A percentile compares a stretch with the other conserved stretches of the same genome.
phyloP scores from a whole-genome alignment of 2,797 vertebrate genomes.

The Bufotes viridis region DNA sequence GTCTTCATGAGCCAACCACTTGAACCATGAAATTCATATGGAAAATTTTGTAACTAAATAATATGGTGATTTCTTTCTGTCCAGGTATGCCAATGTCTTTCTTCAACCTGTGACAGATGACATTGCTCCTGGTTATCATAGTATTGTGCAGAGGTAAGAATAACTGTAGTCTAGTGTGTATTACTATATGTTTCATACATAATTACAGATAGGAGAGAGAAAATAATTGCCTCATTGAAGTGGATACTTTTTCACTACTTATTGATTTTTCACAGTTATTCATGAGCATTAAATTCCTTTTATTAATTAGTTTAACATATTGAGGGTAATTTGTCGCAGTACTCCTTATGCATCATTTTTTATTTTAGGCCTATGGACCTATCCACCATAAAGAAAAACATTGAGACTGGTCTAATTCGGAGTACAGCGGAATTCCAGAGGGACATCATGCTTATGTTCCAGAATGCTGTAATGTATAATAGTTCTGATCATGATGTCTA shows the following conservation, averaged over 20 bases:
- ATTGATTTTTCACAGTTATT: not conserved
- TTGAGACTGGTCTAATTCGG: conserved; percentile 86
- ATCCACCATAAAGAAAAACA: conserved; percentile 91
- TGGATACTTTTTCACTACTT: not conserved
- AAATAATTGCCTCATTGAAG: not conserved
- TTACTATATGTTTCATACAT: not conserved
- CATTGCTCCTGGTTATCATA: conserved; percentile 96
- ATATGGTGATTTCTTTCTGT: not conserved
- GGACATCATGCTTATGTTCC: conserved; percentile 92
- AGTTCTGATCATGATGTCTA: conserved; percentile 90
- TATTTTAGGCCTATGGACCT: conserved; percentile 87
- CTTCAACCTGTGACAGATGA: conserved; percentile 97
- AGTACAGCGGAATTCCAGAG: conserved; percentile 90
- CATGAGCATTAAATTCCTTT: not conserved
- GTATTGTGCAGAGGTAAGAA: conserved; percentile 94
- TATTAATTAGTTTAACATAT: not conserved
- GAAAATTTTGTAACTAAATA: not conserved
- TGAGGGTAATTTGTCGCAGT: not conserved
- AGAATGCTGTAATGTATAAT: conserved; percentile 92
- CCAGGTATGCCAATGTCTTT: conserved; percentile 96
- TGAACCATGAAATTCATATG: not conserved
- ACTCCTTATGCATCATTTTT: conserved; percentile 34
- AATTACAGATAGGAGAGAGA: not conserved
- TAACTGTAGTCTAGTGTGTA: not conserved
- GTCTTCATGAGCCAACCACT: no score